A percentile compares a stretch with the other conserved stretches of the same genome.
These are phyloP conservation scores for Calypte anna DNA, from an alignment of 2,113 vertebrate species.

Conservation along the genomic window DNA sequence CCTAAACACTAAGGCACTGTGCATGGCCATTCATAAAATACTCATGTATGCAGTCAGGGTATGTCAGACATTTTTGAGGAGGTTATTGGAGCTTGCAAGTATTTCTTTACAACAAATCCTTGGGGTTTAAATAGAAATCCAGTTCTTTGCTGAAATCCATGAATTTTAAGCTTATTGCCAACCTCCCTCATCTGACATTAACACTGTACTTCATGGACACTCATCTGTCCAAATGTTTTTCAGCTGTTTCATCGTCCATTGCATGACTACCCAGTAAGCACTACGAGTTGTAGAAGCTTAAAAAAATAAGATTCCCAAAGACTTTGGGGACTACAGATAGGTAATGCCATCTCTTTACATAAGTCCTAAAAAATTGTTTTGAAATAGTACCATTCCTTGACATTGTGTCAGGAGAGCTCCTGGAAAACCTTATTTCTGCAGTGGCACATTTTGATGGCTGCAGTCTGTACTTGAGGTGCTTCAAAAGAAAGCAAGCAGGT, in stretches of 20 bases:
- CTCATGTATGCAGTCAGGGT: background rate
- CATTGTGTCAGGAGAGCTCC: background rate
- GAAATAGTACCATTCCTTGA: background rate
- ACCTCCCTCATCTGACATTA: background rate
- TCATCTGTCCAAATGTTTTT: conserved; percentile 45
- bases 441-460: accelerated
- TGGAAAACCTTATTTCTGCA: background rate
- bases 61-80: background rate
- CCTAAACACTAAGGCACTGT: background rate
- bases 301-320: background rate
- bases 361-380: background rate
- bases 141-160: background rate
- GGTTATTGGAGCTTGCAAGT: background rate
- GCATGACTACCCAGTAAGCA: background rate
- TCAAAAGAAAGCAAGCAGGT: background rate
- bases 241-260: background rate
- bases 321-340: background rate
- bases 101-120: background rate
- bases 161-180: background rate
- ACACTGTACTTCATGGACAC: background rate
- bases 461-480: accelerated
- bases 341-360: background rate
- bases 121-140: background rate
- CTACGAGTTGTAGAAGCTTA: conserved; percentile 34
- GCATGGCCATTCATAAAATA: background rate